Conservation (phyloP, 2,797 vertebrate species). For the Menidia menidia region DNA sequence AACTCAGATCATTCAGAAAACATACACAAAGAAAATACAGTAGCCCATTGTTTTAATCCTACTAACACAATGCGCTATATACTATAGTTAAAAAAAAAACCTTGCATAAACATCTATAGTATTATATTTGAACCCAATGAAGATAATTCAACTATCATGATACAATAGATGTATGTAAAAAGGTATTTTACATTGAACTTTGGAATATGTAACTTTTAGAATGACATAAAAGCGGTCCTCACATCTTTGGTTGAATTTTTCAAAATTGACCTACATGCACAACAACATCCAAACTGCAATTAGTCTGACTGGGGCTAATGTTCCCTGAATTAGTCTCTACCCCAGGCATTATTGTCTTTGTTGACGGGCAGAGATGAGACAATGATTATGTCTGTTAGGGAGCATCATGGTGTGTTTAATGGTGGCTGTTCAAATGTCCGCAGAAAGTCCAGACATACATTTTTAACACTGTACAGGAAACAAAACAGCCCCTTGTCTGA, state of each 20-base stretch:
- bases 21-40: constrained; percentile 10
- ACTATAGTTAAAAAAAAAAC: background rate
- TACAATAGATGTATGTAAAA: no score
- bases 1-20: constrained; percentile 4
- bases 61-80: background rate
- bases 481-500: constrained; percentile 40
- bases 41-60: constrained; percentile 14
- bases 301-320: constrained; percentile 45
- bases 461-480: constrained; percentile 68
- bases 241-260: background rate
- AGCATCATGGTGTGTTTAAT: constrained; percentile 49
- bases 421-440: constrained; percentile 50
- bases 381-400: constrained; percentile 44
- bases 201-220: no score
- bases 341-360: constrained; percentile 33
- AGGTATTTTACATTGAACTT: no score
- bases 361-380: constrained; percentile 38
- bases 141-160: background rate
- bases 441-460: constrained; percentile 61
- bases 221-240: no score
- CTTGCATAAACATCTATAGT: background rate
- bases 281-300: background rate
- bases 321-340: constrained; percentile 32
- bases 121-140: background rate
- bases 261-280: constrained; percentile 15